phyloP scores from a whole-genome alignment of 2,797 vertebrate genomes.

The Cheirogaleus major region DNA sequence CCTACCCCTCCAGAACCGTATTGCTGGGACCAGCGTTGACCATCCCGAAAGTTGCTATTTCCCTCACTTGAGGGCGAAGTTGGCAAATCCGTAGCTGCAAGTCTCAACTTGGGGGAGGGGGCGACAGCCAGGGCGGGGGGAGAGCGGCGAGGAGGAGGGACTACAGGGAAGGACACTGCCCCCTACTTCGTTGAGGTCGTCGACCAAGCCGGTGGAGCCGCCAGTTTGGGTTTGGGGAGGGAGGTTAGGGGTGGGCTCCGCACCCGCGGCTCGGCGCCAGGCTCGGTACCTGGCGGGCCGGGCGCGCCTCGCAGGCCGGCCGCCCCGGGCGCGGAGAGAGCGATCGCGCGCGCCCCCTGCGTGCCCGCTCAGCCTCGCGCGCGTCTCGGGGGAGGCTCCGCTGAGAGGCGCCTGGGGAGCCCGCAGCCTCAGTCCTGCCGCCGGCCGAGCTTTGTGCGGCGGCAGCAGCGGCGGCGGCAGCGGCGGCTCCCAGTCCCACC shows the following conservation, averaged over 20 bases:
- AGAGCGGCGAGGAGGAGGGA: constrained; percentile 59
- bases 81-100: constrained; percentile 41
- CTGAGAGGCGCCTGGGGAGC: constrained; percentile 60
- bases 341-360: constrained; percentile 69
- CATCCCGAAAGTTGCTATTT: constrained; percentile 65
- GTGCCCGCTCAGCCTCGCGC: constrained; percentile 68
- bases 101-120: constrained; percentile 60
- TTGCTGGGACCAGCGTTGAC: constrained; percentile 28
- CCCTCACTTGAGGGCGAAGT: constrained; percentile 62
- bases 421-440: constrained; percentile 69
- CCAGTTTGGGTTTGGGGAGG: background rate
- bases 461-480: constrained; percentile 51
- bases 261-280: constrained; percentile 51
- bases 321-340: constrained; percentile 66
- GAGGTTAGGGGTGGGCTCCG: constrained; percentile 28
- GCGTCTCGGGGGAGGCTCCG: constrained; percentile 72
- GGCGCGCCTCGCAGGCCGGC: constrained; percentile 60
- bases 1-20: background rate
- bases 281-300: constrained; percentile 38
- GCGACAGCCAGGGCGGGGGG: background rate
- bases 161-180: constrained; percentile 69
- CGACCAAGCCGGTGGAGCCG: constrained; percentile 3
- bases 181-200: constrained; percentile 67
- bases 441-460: constrained; percentile 74
- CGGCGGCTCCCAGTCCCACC: constrained; percentile 78